Percentiles rank a stretch among this genome's conserved stretches.
These are phyloP conservation scores for Eidolon dupreanum DNA, from an alignment of 2,797 vertebrate genomes.

Conservation along the genomic window DNA sequence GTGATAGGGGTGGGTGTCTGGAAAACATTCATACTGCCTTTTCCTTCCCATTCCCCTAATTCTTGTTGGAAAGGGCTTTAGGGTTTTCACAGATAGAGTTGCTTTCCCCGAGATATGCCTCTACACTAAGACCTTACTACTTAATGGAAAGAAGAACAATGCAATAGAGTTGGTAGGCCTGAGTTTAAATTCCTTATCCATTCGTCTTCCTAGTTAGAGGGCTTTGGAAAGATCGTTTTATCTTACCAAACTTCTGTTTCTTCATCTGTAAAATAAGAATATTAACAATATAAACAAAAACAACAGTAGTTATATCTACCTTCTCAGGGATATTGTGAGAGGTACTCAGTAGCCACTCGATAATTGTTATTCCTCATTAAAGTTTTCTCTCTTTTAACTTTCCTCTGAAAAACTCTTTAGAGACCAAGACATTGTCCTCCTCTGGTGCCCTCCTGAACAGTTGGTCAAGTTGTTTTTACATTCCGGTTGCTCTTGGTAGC, in stretches of 20 bases:
- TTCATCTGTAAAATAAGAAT: slow-evolving; percentile 44
- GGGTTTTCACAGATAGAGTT: slow-evolving; percentile 5
- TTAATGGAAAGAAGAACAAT: slow-evolving; percentile 8
- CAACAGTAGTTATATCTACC: not conserved
- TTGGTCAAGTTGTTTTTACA: not conserved
- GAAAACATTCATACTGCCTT: slow-evolving; percentile 35
- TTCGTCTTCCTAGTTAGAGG: not conserved
- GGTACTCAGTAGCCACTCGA: not conserved
- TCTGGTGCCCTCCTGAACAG: not conserved
- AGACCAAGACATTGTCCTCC: slow-evolving; percentile 1
- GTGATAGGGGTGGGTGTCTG: not conserved
- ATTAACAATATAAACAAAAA: not conserved
- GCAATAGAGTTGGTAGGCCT: not conserved
- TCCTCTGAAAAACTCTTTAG: slow-evolving; percentile 24
- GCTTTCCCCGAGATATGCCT: not conserved
- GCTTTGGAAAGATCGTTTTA: slow-evolving; percentile 10
- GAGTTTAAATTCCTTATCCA: slow-evolving; percentile 42
- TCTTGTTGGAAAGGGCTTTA: slow-evolving; percentile 27
- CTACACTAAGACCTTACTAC: slow-evolving; percentile 10
- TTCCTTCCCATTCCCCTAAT: not conserved
- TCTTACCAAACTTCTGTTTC: slow-evolving; percentile 26
- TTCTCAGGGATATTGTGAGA: not conserved
- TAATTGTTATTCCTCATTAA: slow-evolving; percentile 14
- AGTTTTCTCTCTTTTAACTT: not conserved
- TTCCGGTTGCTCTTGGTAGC: slow-evolving; percentile 31